Percentiles rank a stretch among this genome's conserved stretches.
Evolutionary conservation across 2,797 vertebrate genomes (phyloP).

Genomic region (Myripristis jacobus): DNA sequence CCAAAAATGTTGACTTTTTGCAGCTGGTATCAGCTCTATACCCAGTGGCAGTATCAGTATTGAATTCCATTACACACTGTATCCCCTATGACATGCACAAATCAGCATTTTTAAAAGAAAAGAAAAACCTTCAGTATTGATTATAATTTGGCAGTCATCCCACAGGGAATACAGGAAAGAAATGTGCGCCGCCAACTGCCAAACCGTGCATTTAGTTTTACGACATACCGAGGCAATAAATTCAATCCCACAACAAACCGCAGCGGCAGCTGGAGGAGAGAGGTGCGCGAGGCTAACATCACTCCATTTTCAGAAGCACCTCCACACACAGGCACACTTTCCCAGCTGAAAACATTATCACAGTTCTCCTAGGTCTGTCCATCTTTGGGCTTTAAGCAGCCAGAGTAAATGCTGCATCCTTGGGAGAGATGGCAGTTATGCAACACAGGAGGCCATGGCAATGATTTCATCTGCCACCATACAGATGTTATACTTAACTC

Average conservation of each 20-base stretch:
- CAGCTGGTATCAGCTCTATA: too few relatives aligned
- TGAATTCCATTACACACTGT: slow-evolving; percentile 23
- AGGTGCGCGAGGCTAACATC: background rate
- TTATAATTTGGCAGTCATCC: slow-evolving; percentile 32
- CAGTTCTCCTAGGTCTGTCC: background rate
- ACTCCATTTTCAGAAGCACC: slow-evolving; percentile 5
- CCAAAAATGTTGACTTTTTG: too few relatives aligned
- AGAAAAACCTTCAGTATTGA: slow-evolving; percentile 29
- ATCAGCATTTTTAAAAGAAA: background rate
- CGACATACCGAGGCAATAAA: slow-evolving; percentile 46
- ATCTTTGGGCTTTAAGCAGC: slow-evolving; percentile 14
- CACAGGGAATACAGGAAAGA: slow-evolving; percentile 19
- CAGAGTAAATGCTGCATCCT: slow-evolving; percentile 12
- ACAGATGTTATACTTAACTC: slow-evolving; percentile 4
- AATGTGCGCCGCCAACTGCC: slow-evolving; percentile 34
- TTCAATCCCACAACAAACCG: background rate
- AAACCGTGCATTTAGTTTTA: slow-evolving; percentile 55
- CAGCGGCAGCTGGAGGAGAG: slow-evolving; percentile 1
- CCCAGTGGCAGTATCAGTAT: too few relatives aligned
- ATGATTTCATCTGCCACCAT: slow-evolving; percentile 20
- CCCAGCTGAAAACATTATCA: slow-evolving; percentile 1
- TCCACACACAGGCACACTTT: background rate
- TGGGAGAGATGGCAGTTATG: slow-evolving; percentile 14
- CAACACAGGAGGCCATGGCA: slow-evolving; percentile 25
- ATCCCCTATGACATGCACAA: background rate